Conservation (phyloP, 64 coral and sea anemone species). For the Acropora tenuis region DNA sequence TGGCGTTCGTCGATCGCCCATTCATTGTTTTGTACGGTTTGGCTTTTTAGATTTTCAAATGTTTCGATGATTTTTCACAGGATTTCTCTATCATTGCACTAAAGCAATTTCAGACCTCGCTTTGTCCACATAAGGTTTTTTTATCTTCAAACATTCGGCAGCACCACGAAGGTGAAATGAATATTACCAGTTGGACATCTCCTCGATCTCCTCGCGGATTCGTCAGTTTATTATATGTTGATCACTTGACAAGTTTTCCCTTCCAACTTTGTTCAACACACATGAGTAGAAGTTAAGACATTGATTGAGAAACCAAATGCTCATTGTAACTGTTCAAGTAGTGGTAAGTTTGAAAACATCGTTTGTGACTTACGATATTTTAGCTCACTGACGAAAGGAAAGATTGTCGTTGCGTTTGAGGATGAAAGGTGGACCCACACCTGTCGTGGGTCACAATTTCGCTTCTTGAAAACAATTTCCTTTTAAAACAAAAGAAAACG, state of each 20-base stretch:
- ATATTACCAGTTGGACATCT: neutral
- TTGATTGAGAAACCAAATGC: neutral
- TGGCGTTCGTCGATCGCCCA: neutral
- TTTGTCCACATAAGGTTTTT: no score
- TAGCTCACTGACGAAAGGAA: no score
- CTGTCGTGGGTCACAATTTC: neutral
- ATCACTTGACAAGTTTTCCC: neutral
- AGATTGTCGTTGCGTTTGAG: neutral
- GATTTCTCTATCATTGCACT: neutral
- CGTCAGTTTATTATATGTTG: no score
- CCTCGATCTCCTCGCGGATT: neutral
- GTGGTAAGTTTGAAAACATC: neutral
- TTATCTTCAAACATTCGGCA: no score
- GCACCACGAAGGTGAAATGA: neutral
- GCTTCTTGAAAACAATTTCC: neutral
- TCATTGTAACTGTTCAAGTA: neutral
- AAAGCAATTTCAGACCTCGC: no score
- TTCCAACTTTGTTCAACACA: neutral
- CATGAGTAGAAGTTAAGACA: no score
- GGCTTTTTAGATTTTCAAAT: neutral
- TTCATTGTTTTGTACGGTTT: neutral
- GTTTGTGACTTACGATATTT: no score
- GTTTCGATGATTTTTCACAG: neutral
- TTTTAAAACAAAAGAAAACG: constrained; percentile 16
- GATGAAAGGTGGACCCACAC: neutral